phyloP scores from a whole-genome alignment of 2,888 invertebrate genomes.

The Sabellastarte sp. region DNA sequence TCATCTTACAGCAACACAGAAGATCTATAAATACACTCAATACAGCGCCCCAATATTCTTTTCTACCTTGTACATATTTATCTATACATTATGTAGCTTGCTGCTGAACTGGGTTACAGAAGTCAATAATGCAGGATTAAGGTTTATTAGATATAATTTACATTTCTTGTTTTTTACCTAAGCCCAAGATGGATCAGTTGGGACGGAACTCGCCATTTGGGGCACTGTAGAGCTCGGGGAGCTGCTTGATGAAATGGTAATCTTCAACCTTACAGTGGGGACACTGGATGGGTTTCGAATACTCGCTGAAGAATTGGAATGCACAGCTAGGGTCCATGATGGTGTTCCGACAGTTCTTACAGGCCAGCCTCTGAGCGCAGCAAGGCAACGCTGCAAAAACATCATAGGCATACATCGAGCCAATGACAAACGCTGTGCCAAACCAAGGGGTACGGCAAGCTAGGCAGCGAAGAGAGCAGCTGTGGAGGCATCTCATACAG shows the following conservation, averaged over 20 bases:
- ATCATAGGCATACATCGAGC: slow-evolving; percentile 98
- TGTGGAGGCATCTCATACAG: slow-evolving; percentile 86
- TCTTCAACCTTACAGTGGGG: slow-evolving; percentile 87
- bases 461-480: slow-evolving; percentile 56
- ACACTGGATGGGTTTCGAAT: slow-evolving; percentile 79
- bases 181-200: too few species aligned
- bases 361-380: slow-evolving; percentile 89
- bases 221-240: too few species aligned
- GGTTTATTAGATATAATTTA: too few species aligned
- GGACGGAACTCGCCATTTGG: too few species aligned
- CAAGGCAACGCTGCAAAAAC: slow-evolving; percentile 97
- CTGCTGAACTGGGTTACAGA: too few species aligned
- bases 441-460: slow-evolving; percentile 61
- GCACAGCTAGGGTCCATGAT: slow-evolving; percentile 56
- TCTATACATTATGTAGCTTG: too few species aligned
- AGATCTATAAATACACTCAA: too few species aligned
- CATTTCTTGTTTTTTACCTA: too few species aligned
- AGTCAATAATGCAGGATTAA: too few species aligned
- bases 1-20: too few species aligned
- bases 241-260: slow-evolving; percentile 91
- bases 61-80: too few species aligned
- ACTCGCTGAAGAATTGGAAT: slow-evolving; percentile 90
- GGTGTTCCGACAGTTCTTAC: slow-evolving; percentile 77
- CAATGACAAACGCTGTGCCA: slow-evolving; percentile 80
- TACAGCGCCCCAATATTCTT: too few species aligned